A percentile compares a stretch with the other conserved stretches of the same genome.
These are phyloP conservation scores for Silurus lanzhouensis DNA, from an alignment of 2,797 vertebrate species.

Conservation along the genomic window DNA sequence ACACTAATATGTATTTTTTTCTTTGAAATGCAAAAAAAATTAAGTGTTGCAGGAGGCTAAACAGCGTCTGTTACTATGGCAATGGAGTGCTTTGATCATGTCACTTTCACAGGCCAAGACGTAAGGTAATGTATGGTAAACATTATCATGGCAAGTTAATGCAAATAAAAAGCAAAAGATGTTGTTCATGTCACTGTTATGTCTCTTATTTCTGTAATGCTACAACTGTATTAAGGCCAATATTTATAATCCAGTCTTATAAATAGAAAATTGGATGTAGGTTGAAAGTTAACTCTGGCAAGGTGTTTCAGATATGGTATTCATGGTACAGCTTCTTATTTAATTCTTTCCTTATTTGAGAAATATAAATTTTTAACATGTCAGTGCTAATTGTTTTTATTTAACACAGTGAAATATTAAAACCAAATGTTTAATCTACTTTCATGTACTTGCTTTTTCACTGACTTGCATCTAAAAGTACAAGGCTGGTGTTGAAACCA, in stretches of 20 bases:
- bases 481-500: not conserved
- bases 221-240: not conserved
- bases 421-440: not conserved
- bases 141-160: not conserved
- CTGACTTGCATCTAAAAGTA: not conserved
- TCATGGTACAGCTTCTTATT: not conserved
- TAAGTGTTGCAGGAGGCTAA: not conserved
- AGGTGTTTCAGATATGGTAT: not conserved
- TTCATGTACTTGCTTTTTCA: conserved; percentile 3
- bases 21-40: not conserved
- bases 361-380: no score
- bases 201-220: not conserved
- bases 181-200: no score
- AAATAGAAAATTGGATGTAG: not conserved
- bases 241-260: not conserved
- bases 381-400: not conserved
- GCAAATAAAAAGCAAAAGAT: no score
- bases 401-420: not conserved
- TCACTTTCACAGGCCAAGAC: not conserved
- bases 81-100: not conserved
- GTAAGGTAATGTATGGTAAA: not conserved
- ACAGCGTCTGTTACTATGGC: not conserved
- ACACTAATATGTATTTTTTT: not conserved
- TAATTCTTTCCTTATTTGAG: no score
- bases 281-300: not conserved